Evolutionary conservation across 2,113 vertebrate species (phyloP), one percentile per base, ranked within the genome.

Genomic region (Orcinus orca): DNA sequence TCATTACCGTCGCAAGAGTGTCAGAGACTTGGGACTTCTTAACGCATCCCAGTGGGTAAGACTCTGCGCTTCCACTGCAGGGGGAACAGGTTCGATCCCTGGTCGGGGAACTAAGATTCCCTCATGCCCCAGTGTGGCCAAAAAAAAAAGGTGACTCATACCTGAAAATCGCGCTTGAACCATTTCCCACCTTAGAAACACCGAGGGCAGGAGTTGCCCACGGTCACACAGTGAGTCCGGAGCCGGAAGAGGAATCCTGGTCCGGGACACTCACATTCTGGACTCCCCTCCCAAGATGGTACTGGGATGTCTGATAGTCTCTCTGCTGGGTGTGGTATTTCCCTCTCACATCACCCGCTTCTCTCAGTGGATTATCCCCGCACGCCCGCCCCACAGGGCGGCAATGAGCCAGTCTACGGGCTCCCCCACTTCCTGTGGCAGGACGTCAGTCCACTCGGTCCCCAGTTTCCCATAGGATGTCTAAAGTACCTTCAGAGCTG

Each of bases 241-340:
- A 88, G 80, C 12, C 33, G 0, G 21, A 79, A 63, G 2, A 2
- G 44, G 62, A 82, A 62, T 55, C 6, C 26, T n/a, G 62, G 70
- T 36, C 53, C 44, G 6, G 65, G 36, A 70, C 31, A 68, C 84
- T 63, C 8, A 15, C 81, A 80, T 76, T 84, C 38, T 2, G 13
- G 58, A n/a, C 50, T 73, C 92, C 93, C 76, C 95, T 96, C 93
- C 93, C 93, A 5, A 88, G 97, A 67, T 93, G 53, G 33, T 88
- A 5, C 3, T 58, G 76, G 17, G 95, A 89, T 4, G 17, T 50
- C 50, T 8, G 10, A 70, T 26, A 77, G 63, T 63, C 23, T 60
- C 73, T 44, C 12, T 3, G 74, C 29, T 38, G 83, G 73, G 10
- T 9, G 60, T 62, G 41, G 47, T 65, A 80, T 80, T 95, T 58